A percentile compares a stretch with the other conserved stretches of the same genome.
phyloP scores from a whole-genome alignment of 2,113 vertebrate species.

The Vulpes vulpes region DNA sequence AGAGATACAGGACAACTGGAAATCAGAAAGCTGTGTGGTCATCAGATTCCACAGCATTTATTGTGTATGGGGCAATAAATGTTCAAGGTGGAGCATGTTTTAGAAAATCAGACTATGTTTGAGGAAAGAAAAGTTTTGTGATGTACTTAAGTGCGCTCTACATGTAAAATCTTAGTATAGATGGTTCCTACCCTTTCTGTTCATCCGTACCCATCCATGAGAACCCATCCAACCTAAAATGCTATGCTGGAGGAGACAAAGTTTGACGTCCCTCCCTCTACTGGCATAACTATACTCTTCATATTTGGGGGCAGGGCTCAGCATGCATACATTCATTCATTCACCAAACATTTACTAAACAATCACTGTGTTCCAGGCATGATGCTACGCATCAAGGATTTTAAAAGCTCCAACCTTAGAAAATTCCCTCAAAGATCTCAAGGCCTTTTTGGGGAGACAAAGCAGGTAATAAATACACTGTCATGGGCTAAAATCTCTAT shows the following conservation, averaged over 20 bases:
- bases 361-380: not conserved
- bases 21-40: slow-evolving; percentile 3
- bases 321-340: not conserved
- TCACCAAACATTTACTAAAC: slow-evolving; percentile 29
- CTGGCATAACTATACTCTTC: not conserved
- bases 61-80: not conserved
- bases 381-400: not conserved
- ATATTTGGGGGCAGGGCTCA: not conserved
- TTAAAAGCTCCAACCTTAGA: not conserved
- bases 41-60: not conserved
- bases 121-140: not conserved
- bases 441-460: not conserved
- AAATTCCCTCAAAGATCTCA: not conserved
- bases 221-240: not conserved
- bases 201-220: not conserved
- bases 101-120: not conserved
- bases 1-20: not conserved
- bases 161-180: not conserved
- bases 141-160: not conserved
- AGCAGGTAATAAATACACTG: not conserved
- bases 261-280: not conserved
- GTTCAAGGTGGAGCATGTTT: not conserved
- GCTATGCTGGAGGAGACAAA: not conserved
- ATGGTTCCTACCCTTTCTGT: not conserved
- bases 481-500: not conserved